Evolutionary conservation across 2,797 vertebrate genomes (phyloP).

Genomic region (Spinibarbus caldwelli): DNA sequence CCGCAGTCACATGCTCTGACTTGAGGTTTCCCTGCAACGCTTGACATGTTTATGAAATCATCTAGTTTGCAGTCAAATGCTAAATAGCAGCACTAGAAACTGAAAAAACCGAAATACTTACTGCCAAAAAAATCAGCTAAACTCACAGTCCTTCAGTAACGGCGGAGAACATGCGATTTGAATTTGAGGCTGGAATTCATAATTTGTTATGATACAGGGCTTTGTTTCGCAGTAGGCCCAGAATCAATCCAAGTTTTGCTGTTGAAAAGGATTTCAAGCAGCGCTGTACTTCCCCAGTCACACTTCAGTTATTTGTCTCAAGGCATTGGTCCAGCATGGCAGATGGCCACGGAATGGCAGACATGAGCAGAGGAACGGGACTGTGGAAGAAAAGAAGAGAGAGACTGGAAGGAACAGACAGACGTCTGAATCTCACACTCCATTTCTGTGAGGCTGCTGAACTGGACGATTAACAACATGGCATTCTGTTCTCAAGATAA

Average conservation of each 20-base stretch:
- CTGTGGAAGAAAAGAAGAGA: slow-evolving; percentile 33
- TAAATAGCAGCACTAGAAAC: background rate
- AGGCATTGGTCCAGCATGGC: slow-evolving; percentile 78
- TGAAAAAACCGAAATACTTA: too few species aligned
- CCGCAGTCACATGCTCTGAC: slow-evolving; percentile 62
- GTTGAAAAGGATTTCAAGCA: slow-evolving; percentile 68
- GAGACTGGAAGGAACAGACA: slow-evolving; percentile 39
- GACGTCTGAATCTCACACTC: slow-evolving; percentile 54
- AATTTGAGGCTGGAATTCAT: slow-evolving; percentile 31
- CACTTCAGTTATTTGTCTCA: slow-evolving; percentile 60
- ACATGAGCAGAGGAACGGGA: slow-evolving; percentile 64
- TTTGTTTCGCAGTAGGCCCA: slow-evolving; percentile 60
- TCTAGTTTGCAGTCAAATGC: background rate
- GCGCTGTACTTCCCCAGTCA: slow-evolving; percentile 64
- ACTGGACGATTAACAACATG: slow-evolving; percentile 54
- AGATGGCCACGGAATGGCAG: slow-evolving; percentile 75
- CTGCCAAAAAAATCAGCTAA: slow-evolving; percentile 16
- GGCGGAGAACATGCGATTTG: slow-evolving; percentile 40
- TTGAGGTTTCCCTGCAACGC: slow-evolving; percentile 72
- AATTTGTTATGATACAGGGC: slow-evolving; percentile 66
- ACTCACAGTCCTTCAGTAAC: background rate
- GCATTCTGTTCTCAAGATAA: slow-evolving; percentile 48
- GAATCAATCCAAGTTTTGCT: slow-evolving; percentile 61
- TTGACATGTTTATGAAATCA: too few species aligned
- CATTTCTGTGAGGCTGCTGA: slow-evolving; percentile 54